A percentile compares a stretch with the other conserved stretches of the same genome.
Conservation (phyloP, 2,113 vertebrate genomes). For the Lepus americanus region DNA sequence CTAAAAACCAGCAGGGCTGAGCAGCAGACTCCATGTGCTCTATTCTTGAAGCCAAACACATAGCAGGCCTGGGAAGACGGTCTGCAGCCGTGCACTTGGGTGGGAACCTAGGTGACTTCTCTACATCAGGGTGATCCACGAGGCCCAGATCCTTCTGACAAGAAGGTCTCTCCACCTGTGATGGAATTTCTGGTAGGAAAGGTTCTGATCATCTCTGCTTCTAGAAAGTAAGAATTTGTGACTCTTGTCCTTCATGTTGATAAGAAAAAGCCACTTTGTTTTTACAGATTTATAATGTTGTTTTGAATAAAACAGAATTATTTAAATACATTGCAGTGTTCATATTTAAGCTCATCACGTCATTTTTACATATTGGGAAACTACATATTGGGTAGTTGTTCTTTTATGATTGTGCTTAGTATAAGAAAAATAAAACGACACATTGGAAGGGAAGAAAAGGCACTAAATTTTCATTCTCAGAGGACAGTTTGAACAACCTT, state of each 20-base stretch:
- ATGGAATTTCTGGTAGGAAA: not conserved
- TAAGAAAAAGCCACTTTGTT: not conserved
- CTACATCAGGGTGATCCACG: not conserved
- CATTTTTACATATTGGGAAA: not conserved
- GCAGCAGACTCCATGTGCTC: not conserved
- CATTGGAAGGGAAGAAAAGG: not conserved
- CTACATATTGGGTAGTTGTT: not conserved
- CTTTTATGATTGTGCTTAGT: not conserved
- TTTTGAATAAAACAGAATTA: not conserved
- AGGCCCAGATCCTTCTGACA: not conserved
- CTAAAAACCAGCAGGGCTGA: not conserved
- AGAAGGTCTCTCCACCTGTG: not conserved
- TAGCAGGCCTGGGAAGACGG: not conserved
- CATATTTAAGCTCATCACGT: not conserved
- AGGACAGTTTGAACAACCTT: conserved; percentile 67
- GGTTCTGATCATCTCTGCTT: not conserved
- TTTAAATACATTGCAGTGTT: not conserved
- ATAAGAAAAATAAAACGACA: conserved; percentile 2
- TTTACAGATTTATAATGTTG: not conserved
- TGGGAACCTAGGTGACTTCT: not conserved
- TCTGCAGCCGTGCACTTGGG: not conserved
- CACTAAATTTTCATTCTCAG: conserved; percentile 46
- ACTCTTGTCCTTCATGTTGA: not conserved
- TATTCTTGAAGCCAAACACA: not conserved
- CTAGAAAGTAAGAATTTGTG: not conserved